Evolutionary conservation across 1,140 invertebrate genomes (phyloP).

Genomic region (Agrilus planipennis): DNA sequence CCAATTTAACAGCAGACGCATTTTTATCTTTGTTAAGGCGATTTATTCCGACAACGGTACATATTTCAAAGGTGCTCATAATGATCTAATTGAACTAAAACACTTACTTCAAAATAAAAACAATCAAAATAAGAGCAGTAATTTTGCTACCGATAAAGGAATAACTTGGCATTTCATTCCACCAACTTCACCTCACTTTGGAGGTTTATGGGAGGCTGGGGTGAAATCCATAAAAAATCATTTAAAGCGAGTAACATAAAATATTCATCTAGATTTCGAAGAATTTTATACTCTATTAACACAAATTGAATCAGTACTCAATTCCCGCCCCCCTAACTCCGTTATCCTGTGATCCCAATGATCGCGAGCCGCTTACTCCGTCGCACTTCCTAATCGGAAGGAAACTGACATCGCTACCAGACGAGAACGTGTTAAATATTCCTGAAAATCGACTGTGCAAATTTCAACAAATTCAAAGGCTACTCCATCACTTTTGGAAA

Average conservation of each 20-base stretch:
- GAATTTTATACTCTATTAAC: not conserved
- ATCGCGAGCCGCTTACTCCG: not conserved
- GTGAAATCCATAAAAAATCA: not conserved
- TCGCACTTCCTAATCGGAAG: not conserved
- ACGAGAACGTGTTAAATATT: not conserved
- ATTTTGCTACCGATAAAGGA: not conserved
- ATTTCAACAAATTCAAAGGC: not conserved
- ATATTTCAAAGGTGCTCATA: not conserved
- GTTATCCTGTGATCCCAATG: not conserved
- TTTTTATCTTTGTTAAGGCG: not conserved
- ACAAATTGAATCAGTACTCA: not conserved
- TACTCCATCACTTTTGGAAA: not conserved
- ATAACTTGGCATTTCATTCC: conserved; percentile 1
- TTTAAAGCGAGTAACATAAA: not conserved
- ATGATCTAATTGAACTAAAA: not conserved
- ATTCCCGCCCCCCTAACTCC: not conserved
- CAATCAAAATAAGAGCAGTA: not conserved
- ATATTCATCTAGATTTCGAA: not conserved
- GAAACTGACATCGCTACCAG: not conserved
- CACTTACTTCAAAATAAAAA: not conserved
- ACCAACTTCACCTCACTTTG: conserved; percentile 1
- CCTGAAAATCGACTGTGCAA: not conserved
- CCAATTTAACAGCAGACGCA: not conserved
- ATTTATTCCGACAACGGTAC: not conserved
- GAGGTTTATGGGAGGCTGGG: not conserved